A percentile compares a stretch with the other conserved stretches of the same genome.
These are phyloP conservation scores for Theretra japonica DNA, from an alignment of 2,888 invertebrate species.

Conservation along the genomic window DNA sequence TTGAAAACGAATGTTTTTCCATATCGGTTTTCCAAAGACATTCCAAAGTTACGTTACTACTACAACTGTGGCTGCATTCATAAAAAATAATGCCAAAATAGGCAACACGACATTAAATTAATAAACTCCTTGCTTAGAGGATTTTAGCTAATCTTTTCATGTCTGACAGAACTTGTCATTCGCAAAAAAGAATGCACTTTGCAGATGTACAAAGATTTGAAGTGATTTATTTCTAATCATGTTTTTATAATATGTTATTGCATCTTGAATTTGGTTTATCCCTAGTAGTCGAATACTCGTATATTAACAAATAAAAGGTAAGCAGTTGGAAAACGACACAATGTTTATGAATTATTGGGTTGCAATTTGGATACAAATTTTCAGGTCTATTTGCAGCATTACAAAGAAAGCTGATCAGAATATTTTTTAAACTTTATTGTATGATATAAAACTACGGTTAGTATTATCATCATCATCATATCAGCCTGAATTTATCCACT, in stretches of 20 bases:
- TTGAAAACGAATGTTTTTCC: too few species aligned
- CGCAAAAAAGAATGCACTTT: constrained; percentile 7
- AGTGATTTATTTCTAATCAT: constrained; percentile 5
- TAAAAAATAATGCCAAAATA: too few species aligned
- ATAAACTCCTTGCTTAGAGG: too few species aligned
- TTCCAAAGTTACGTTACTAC: not conserved
- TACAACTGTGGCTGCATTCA: not conserved
- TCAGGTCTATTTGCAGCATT: too few species aligned
- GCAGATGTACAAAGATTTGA: constrained; percentile 7
- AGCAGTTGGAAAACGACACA: not conserved
- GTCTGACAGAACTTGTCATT: not conserved
- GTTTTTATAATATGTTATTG: constrained; percentile 15
- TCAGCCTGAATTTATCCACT: too few species aligned
- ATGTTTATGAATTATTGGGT: too few species aligned
- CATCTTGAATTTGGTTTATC: constrained; percentile 12
- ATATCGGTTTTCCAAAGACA: too few species aligned
- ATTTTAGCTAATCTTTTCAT: not conserved
- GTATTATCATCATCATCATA: too few species aligned
- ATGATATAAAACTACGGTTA: too few species aligned
- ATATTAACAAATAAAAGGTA: constrained; percentile 8
- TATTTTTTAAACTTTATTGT: too few species aligned
- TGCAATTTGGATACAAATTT: not conserved
- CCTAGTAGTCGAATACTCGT: not conserved
- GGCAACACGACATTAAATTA: not conserved
- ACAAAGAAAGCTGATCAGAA: too few species aligned